Base-by-base conservation (phyloP, 2,888 invertebrate genomes). In the Acanthosepion lycidas region DNA sequence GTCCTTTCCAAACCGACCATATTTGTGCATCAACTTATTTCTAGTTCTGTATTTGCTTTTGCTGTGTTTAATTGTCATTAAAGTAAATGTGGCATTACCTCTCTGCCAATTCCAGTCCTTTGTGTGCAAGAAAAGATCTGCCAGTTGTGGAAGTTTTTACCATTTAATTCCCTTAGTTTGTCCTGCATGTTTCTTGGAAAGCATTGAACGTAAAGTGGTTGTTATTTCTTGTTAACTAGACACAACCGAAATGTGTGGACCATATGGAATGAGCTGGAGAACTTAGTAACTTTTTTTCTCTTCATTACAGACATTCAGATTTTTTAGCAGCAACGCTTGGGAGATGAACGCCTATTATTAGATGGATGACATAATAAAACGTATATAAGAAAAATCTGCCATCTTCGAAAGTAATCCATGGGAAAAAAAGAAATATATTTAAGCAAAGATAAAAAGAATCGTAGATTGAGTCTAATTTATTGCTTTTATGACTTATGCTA, bases 251-350 rank as follows among this genome's bases (percentile, higher is more conserved):
- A 78, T 15, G n/a, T 78, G n/a, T 18, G n/a, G n/a, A 78, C n/a
- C 23, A 18, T 42, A 78, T n/a, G n/a, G n/a, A n/a, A 78, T 12
- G 78, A 18, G 78, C 15, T 33, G 12, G 15, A n/a, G 12, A n/a
- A 78, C 78, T n/a, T 78, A 78, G n/a, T 78, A 78, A 78, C 78
- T n/a, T 33, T n/a, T 33, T n/a, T n/a, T 78, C 78, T 78, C 78
- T 78, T 78, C 78, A 78, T 78, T 78, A 78, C 78, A n/a, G n/a
- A 78, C 78, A 78, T 78, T 78, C 78, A 78, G n/a, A 78, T 78
- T 78, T 78, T 78, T 78, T n/a, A 12, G 78, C n/a, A 78, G n/a
- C 78, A 18, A 78, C 15, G n/a, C n/a, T n/a, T n/a, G 3, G n/a
- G 78, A 78, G n/a, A n/a, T 78, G 78, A n/a, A 78, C 33, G n/a